phyloP scores from a whole-genome alignment of 2,888 invertebrate species.

The Craniophora ligustri region DNA sequence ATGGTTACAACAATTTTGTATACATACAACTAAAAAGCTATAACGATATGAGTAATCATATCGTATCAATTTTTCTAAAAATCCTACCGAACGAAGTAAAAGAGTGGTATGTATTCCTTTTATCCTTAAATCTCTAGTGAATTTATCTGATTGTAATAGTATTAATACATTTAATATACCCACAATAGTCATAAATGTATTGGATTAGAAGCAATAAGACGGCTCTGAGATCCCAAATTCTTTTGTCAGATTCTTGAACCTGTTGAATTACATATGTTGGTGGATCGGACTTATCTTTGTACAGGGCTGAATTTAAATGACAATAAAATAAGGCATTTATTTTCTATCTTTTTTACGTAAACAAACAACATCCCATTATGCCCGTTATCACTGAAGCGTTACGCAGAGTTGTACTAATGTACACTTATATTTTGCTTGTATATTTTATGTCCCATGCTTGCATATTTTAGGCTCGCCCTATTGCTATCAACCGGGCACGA shows the following conservation, averaged over 20 bases:
- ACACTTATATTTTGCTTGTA: too few species aligned
- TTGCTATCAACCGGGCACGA: too few species aligned
- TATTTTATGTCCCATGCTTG: too few species aligned
- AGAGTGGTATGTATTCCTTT: background rate
- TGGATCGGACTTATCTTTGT: slow-evolving; percentile 4
- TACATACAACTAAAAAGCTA: too few species aligned
- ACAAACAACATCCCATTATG: too few species aligned
- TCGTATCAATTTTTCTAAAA: background rate
- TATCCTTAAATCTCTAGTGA: background rate
- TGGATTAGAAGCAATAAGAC: slow-evolving; percentile 12
- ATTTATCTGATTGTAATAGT: background rate
- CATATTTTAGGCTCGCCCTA: too few species aligned
- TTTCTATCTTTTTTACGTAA: too few species aligned
- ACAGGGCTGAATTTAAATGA: slow-evolving; percentile 15
- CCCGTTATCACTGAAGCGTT: too few species aligned
- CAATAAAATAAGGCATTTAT: too few species aligned
- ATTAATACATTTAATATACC: slow-evolving; percentile 8
- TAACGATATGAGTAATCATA: too few species aligned
- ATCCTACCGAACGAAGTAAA: background rate
- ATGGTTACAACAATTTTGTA: too few species aligned
- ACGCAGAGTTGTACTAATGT: too few species aligned
- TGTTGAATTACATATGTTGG: slow-evolving; percentile 34
- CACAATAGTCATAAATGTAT: slow-evolving; percentile 8
- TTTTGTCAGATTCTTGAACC: slow-evolving; percentile 25
- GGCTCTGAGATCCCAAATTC: slow-evolving; percentile 9